Percentiles rank a stretch among this genome's conserved stretches.
Evolutionary conservation across 1,140 invertebrate genomes (phyloP).

Genomic region (Nylanderia fulva): DNA sequence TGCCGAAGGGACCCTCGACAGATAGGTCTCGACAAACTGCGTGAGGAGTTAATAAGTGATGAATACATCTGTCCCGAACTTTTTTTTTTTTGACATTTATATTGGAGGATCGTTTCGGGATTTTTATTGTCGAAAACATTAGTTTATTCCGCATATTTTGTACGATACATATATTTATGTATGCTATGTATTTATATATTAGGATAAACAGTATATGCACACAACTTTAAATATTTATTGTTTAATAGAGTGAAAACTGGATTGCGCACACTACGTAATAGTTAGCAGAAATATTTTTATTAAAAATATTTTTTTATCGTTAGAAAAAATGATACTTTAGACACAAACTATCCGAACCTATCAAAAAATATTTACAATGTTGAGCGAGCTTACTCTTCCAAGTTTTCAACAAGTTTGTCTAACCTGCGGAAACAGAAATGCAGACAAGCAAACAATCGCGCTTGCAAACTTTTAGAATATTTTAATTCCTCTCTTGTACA

Average conservation of each 20-base stretch:
- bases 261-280: background rate
- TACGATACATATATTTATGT: too few species aligned
- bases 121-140: background rate
- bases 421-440: background rate
- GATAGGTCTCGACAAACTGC: constrained; percentile 62
- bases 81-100: constrained; percentile 43
- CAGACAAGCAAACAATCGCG: constrained; percentile 10
- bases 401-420: constrained; percentile 42
- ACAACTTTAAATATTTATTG: too few species aligned
- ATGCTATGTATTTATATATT: background rate
- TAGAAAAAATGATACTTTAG: background rate
- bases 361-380: constrained; percentile 43
- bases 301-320: constrained; percentile 33
- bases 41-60: constrained; percentile 68
- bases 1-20: constrained; percentile 24
- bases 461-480: constrained; percentile 39
- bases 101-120: background rate
- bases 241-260: background rate
- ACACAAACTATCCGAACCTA: constrained; percentile 27
- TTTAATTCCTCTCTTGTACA: constrained; percentile 19
- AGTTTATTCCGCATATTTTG: background rate
- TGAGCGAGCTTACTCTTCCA: constrained; percentile 5
- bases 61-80: constrained; percentile 30
- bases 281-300: constrained; percentile 32
- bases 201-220: background rate